Base-by-base conservation (phyloP, 2,113 vertebrate genomes). In the Phrynosoma blainvillii region DNA sequence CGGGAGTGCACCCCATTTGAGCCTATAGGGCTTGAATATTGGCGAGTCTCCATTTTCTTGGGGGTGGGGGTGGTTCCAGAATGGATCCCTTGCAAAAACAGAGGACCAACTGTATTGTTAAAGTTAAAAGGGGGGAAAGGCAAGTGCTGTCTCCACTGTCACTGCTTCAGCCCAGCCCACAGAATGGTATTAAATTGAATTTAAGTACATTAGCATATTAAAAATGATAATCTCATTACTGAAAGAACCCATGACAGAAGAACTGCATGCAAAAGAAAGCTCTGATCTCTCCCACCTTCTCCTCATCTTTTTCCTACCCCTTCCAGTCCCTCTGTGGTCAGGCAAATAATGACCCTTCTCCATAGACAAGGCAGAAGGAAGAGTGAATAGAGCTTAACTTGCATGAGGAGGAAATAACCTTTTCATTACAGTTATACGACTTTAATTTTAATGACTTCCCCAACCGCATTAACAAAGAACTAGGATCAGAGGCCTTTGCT, bases 141-240 rank as follows among this genome's bases (percentile, higher is more conserved):
- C 77, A 81, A 52, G 87, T 91, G 40, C 47, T 62, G 47, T 13
- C 74, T 82, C 84, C 79, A 78, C 81, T 40, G 92, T 89, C 90
- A 92, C 94, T 92, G 84, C 80, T 76, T 0, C 89, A 94, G 87
- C 90, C 96, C 94, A 90, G 92, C 94, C 92, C 94, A 93, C 91
- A 96, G 95, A 97, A 71, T 71, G 25, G 10, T 71, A 3, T 71
- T 30, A 23, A 71, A 71, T 11, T 71, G 68, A 30, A 71, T 65
- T 25, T 66, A 27, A 54, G 59, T 12, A 81, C 2, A 62, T 16
- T 25, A 56, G 27, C 36, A 36, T 65, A 65, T 65, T 30, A 97
- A 97, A 96, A 96, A 96, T 96, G 96, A 97, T 94, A 95, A 96
- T 93, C 93, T 90, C 94, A 95, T 94, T 91, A 91, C 27, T 96